Base-by-base conservation (phyloP, 2,888 invertebrate species). In the Nomada ruficornis region DNA sequence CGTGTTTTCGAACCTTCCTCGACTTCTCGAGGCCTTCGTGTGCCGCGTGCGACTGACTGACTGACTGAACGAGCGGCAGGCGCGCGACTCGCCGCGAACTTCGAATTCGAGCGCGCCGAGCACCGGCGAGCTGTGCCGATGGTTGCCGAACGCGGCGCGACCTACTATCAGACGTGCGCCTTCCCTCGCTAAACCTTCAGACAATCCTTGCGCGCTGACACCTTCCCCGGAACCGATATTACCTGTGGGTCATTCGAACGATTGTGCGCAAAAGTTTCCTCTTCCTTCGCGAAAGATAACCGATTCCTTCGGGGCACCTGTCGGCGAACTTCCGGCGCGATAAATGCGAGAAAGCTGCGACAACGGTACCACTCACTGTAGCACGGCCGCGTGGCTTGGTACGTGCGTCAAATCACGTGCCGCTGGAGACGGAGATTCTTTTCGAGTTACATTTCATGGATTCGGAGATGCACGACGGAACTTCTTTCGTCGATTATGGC, bases 141-240 rank as follows among this genome's bases (percentile, higher is more conserved):
- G 26, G n/a, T 7, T 2, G 13, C 36, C 87, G 87, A 80, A 60
- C 75, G 55, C 18, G 71, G 55, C 77, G 84, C 90, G 90, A 90
- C 90, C 90, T 90, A 90, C 90, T 89, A 90, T 87, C 80, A 86
- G 86, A 86, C 84, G 77, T 77, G 68, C 64, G 54, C 63, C 57
- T 47, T 74, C 52, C 63, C 64, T 68, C 55, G 69, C 75, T 18
- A 72, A 70, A 73, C 52, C 72, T 47, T 60, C 60, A 15, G 54
- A 75, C 71, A 36, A 74, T 78, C 77, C 63, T 68, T 47, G 63
- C 44, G 47, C 47, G 23, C 82, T 65, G 83, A 69, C 78, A 77
- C 77, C 64, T 65, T 54, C 52, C 60, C 15, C 63, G 13, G 29
- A 55, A 11, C 44, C 47, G 42, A 71, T 60, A 20, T n/a, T 29